Conservation (phyloP, 1,140 invertebrate species). For the Dryas iulia region DNA sequence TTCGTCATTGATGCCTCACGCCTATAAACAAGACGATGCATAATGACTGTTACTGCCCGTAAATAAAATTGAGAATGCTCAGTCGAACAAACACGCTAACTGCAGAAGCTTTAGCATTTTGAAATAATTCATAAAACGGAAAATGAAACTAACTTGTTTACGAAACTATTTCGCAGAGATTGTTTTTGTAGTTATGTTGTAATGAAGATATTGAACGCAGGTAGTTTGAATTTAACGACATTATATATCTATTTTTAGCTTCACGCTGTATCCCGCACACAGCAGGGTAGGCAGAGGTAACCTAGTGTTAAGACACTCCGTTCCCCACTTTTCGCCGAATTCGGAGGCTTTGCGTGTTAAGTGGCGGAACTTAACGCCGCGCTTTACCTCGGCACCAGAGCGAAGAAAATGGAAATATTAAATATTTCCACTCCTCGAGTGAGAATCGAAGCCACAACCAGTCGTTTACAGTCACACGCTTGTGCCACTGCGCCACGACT, state of each 20-base stretch:
- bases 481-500: too few relatives aligned
- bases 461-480: too few relatives aligned
- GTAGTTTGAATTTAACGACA: background rate
- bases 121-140: constrained; percentile 31
- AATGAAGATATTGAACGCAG: constrained; percentile 6
- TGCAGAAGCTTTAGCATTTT: constrained; percentile 26
- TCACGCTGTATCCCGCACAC: background rate
- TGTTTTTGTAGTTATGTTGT: constrained; percentile 20
- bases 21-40: background rate
- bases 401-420: background rate
- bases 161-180: constrained; percentile 24
- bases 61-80: background rate
- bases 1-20: background rate
- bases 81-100: background rate
- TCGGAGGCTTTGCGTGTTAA: background rate
- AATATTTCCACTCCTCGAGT: background rate
- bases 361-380: background rate
- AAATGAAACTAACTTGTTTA: constrained; percentile 21
- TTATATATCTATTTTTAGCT: too few relatives aligned
- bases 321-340: background rate
- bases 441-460: background rate
- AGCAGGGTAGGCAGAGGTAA: too few relatives aligned
- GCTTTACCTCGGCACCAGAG: background rate
- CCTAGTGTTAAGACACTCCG: too few relatives aligned
- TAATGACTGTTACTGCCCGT: background rate